Conservation (phyloP, 2,113 vertebrate species). For the Diadophis punctatus region DNA sequence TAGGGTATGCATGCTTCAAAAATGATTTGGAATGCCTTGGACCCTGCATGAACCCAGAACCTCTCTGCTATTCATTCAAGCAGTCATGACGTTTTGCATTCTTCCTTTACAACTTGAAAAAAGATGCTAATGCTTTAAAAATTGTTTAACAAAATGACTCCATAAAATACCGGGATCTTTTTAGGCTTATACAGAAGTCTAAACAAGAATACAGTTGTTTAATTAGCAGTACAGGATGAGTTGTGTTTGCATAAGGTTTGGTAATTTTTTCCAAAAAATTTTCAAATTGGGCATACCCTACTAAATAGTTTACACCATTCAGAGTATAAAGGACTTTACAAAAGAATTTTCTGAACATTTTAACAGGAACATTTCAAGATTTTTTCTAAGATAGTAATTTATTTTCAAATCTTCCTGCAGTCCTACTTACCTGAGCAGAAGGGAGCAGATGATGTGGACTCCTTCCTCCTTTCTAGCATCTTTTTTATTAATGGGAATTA, state of each 20-base stretch:
- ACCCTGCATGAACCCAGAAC: not conserved
- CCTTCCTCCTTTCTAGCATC: not conserved
- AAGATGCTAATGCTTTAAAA: not conserved
- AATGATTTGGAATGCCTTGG: not conserved
- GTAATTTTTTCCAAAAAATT: not conserved
- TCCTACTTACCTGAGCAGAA: not conserved
- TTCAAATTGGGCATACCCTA: not conserved
- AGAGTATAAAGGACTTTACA: not conserved
- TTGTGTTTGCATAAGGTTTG: not conserved
- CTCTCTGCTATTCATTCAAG: not conserved
- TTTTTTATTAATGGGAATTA: not conserved
- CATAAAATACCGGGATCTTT: not conserved
- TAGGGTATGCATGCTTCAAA: not conserved
- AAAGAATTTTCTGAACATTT: not conserved
- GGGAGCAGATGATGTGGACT: not conserved
- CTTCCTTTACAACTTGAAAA: not conserved
- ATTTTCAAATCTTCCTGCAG: not conserved
- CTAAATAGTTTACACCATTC: not conserved
- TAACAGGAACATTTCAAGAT: not conserved
- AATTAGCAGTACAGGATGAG: not conserved
- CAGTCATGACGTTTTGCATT: not conserved
- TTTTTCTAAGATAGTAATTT: not conserved
- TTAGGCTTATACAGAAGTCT: not conserved
- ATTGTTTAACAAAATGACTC: not conserved
- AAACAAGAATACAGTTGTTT: not conserved